Evolutionary conservation across 92 coral and sea anemone genomes (phyloP), one percentile per base, ranked within the genome.

Genomic region (Porites evermanni): DNA sequence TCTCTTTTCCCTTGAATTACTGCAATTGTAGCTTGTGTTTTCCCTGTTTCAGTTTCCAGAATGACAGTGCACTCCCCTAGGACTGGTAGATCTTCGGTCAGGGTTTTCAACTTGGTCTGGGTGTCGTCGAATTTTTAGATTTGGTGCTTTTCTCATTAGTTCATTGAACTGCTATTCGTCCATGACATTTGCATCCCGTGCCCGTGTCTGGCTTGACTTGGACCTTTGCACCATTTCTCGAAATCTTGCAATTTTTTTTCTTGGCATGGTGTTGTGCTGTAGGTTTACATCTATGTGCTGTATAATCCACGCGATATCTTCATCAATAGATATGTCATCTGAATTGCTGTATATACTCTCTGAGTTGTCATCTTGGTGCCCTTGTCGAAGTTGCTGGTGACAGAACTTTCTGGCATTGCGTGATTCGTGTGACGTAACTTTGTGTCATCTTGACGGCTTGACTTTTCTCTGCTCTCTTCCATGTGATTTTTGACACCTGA

Each of bases 151-250:
- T 51, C 56, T 29, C 81, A 24, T 87, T n/a, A 87, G 52, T 56
- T 38, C 64, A 13, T 53, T 44, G 70, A 91, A 87, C 63, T 91
- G 93, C 12, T 50, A 0, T 91, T 90, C 83, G 20, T 80, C 87
- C 88, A 87, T 74, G 53, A 81, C 72, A 53, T 89, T 89, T 32
- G 90, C 58, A 14, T 89, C n/a, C 95, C 0, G 88, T 68, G 60
- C 92, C 92, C n/a, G 92, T 89, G 60, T 88, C 90, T 19, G 92
- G 95, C 71, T 92, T 90, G 54, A 82, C 85, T 69, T 70, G 52
- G 74, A 69, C 72, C 21, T 88, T 61, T 6, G 67, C 53, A 18
- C 92, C 72, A 53, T 88, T 88, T 32, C 83, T 88, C 47, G 70
- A 79, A 24, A 91, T 71, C 67, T 79, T 79, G 70, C 92, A 91